Conservation (phyloP, 2,113 vertebrate species). For the Nansenia antarctica region DNA sequence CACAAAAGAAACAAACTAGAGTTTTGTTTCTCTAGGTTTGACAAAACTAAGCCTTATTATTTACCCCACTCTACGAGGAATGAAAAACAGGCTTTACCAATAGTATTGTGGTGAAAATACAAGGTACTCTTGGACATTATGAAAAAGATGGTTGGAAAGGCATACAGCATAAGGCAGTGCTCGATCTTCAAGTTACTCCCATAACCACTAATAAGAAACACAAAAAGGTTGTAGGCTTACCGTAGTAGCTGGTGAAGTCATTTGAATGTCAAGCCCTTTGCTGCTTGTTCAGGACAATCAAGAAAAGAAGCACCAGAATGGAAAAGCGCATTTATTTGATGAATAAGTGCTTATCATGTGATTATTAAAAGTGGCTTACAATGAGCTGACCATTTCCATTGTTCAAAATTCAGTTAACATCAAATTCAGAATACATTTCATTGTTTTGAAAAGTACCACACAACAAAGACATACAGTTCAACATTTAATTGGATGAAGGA, state of each 20-base stretch:
- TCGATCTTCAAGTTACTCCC: neutral
- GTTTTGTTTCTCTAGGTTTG: too few relatives aligned
- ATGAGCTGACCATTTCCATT: constrained; percentile 30
- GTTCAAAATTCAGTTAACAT: constrained; percentile 21
- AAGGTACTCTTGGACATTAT: too few relatives aligned
- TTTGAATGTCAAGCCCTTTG: neutral
- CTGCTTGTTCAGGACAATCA: constrained; percentile 1
- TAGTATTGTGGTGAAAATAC: too few relatives aligned
- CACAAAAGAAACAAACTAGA: too few relatives aligned
- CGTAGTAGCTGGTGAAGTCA: neutral
- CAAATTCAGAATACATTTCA: constrained; percentile 49
- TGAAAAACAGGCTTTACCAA: too few relatives aligned
- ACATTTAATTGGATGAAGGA: constrained; percentile 79
- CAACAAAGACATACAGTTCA: constrained; percentile 76
- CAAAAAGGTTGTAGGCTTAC: too few relatives aligned
- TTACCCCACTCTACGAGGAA: too few relatives aligned
- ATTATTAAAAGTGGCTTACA: constrained; percentile 53
- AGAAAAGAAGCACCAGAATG: constrained; percentile 39
- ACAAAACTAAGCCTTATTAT: too few relatives aligned
- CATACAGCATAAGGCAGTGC: too few relatives aligned
- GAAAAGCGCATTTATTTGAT: constrained; percentile 68
- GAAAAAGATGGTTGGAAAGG: too few relatives aligned
- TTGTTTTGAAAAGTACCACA: constrained; percentile 78
- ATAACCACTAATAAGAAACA: too few relatives aligned
- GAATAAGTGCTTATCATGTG: constrained; percentile 51